Evolutionary conservation across 2,888 invertebrate species (phyloP).

Genomic region (Prosopocoilus inquinatus): DNA sequence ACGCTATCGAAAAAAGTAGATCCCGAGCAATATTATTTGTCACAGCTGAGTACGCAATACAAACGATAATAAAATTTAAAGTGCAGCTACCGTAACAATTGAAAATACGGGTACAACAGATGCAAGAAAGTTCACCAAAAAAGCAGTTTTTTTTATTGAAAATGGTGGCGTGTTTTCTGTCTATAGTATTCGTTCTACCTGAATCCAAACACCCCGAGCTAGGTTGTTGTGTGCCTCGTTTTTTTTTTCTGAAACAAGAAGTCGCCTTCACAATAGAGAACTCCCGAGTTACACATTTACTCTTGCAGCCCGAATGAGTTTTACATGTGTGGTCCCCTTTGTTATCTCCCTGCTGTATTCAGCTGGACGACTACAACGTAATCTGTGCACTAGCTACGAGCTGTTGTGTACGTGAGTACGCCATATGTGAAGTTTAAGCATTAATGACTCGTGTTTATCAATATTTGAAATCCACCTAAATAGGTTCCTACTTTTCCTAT

Average conservation of each 20-base stretch:
- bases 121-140: not conserved
- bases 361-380: constrained; percentile 20
- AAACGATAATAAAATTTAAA: constrained; percentile 1
- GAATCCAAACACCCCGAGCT: constrained; percentile 2
- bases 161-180: not conserved
- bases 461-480: constrained; percentile 11
- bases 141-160: not conserved
- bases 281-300: constrained; percentile 33
- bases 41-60: not conserved
- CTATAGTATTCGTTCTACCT: constrained; percentile 1
- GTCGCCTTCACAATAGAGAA: constrained; percentile 26
- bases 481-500: no score
- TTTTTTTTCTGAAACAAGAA: not conserved
- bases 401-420: constrained; percentile 16
- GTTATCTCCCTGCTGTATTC: not conserved
- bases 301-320: constrained; percentile 15
- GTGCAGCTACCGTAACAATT: constrained; percentile 2
- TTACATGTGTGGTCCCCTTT: constrained; percentile 10
- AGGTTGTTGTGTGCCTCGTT: not conserved
- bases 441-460: constrained; percentile 24
- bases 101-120: not conserved
- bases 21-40: not conserved
- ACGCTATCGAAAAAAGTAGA: no score
- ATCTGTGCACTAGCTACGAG: constrained; percentile 10
- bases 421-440: constrained; percentile 26